phyloP scores from a whole-genome alignment of 2,113 vertebrate species.

The Plectropomus leopardus region DNA sequence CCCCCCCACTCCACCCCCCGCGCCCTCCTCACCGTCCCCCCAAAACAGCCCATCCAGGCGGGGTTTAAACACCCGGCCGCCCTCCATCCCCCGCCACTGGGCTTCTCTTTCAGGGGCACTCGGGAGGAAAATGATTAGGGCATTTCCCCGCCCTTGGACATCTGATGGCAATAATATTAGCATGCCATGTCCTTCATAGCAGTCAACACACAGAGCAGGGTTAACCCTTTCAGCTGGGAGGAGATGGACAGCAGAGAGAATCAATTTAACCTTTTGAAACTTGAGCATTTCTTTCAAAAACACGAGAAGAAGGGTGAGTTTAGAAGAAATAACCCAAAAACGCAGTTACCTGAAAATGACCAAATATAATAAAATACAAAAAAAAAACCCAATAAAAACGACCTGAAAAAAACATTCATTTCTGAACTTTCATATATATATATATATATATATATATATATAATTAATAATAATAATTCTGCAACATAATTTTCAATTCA shows the following conservation, averaged over 20 bases:
- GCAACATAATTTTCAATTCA: no score
- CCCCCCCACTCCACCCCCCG: not conserved
- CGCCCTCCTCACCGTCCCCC: not conserved
- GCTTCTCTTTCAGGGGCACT: conserved; percentile 72
- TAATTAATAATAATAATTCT: no score
- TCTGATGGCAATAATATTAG: conserved; percentile 81
- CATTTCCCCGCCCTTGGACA: conserved; percentile 74
- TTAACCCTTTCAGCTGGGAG: conserved; percentile 40
- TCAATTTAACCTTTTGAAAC: no score
- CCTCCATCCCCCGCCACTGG: conserved; percentile 41
- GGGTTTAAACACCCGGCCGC: conserved; percentile 37
- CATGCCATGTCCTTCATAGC: conserved; percentile 56
- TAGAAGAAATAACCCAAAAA: no score
- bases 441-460: no score
- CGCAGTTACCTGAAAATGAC: no score
- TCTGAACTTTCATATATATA: no score
- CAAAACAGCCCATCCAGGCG: conserved; percentile 40
- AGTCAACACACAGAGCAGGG: conserved; percentile 31
- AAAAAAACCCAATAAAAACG: no score
- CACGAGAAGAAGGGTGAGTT: no score
- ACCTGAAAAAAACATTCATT: no score
- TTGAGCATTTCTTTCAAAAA: no score
- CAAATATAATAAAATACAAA: no score
- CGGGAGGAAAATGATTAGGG: conserved; percentile 73
- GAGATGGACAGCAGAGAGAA: conserved; percentile 14